Percentiles rank a stretch among this genome's conserved stretches.
These are phyloP conservation scores for Tursiops truncatus DNA, from an alignment of 2,113 vertebrate genomes.

Conservation along the genomic window DNA sequence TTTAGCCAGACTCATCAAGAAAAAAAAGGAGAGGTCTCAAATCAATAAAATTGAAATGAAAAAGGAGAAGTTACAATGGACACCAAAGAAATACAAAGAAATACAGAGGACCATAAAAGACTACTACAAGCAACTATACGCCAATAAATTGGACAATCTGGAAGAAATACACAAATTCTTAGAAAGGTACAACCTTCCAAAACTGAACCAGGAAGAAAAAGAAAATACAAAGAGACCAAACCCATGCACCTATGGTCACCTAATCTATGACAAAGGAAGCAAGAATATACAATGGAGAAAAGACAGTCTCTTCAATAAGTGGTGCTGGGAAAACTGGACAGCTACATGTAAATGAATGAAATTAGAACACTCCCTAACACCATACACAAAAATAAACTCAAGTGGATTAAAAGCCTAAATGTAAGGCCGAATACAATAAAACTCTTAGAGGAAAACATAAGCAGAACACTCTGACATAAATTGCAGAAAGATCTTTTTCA, in stretches of 20 bases:
- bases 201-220: not conserved
- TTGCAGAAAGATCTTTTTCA: not conserved
- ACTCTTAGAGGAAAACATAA: not conserved
- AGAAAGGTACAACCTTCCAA: not conserved
- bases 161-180: not conserved
- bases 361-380: too few species aligned
- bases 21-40: not conserved
- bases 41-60: not conserved
- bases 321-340: too few species aligned
- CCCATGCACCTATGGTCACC: not conserved
- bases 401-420: not conserved
- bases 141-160: not conserved
- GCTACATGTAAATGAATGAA: too few species aligned
- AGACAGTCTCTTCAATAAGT: too few species aligned
- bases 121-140: not conserved
- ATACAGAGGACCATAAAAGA: not conserved
- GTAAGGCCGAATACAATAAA: not conserved
- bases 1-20: not conserved
- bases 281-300: too few species aligned
- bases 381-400: not conserved
- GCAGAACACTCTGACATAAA: not conserved
- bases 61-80: not conserved
- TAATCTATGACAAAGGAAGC: too few species aligned
- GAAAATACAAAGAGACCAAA: not conserved
- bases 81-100: too few species aligned